phyloP scores from a whole-genome alignment of 1,140 invertebrate species.

The Drosophila elegans region DNA sequence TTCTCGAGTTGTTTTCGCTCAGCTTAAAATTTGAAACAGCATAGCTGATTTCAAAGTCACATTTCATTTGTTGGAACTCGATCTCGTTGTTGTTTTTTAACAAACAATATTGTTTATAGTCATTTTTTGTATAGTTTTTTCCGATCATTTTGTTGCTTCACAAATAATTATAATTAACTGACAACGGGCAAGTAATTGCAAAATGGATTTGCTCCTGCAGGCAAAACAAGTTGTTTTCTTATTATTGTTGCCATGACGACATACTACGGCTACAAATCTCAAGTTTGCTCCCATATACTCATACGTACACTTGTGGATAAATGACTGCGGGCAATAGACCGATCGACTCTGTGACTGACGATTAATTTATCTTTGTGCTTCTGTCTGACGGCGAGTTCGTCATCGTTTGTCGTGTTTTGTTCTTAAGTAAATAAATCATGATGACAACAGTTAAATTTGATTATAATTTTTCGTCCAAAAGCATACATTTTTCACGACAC shows the following conservation, averaged over 20 bases:
- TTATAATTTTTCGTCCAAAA: slow-evolving; percentile 65
- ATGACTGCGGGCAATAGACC: slow-evolving; percentile 52
- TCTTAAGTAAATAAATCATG: slow-evolving; percentile 75
- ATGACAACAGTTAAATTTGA: slow-evolving; percentile 83
- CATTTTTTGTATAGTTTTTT: slow-evolving; percentile 13
- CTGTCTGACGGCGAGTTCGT: slow-evolving; percentile 52
- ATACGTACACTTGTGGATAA: slow-evolving; percentile 39
- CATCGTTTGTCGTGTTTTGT: slow-evolving; percentile 63
- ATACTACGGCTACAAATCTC: slow-evolving; percentile 24
- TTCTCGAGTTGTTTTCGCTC: slow-evolving; percentile 28
- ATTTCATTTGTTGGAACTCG: slow-evolving; percentile 29
- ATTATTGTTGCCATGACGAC: slow-evolving; percentile 57
- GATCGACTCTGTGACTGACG: slow-evolving; percentile 44
- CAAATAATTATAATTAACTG: slow-evolving; percentile 69
- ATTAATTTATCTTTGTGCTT: slow-evolving; percentile 60
- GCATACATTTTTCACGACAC: slow-evolving; percentile 74
- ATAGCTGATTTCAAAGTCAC: slow-evolving; percentile 51
- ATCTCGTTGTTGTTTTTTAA: slow-evolving; percentile 12
- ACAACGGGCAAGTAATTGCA: slow-evolving; percentile 63
- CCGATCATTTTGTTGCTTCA: slow-evolving; percentile 34
- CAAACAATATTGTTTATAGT: slow-evolving; percentile 41
- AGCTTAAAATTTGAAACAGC: slow-evolving; percentile 45
- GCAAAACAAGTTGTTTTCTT: slow-evolving; percentile 57
- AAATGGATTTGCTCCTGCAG: slow-evolving; percentile 72
- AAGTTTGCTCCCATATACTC: slow-evolving; percentile 27